Evolutionary conservation across 2,113 vertebrate species (phyloP), one percentile per base, ranked within the genome.

Genomic region (Scophthalmus maximus): DNA sequence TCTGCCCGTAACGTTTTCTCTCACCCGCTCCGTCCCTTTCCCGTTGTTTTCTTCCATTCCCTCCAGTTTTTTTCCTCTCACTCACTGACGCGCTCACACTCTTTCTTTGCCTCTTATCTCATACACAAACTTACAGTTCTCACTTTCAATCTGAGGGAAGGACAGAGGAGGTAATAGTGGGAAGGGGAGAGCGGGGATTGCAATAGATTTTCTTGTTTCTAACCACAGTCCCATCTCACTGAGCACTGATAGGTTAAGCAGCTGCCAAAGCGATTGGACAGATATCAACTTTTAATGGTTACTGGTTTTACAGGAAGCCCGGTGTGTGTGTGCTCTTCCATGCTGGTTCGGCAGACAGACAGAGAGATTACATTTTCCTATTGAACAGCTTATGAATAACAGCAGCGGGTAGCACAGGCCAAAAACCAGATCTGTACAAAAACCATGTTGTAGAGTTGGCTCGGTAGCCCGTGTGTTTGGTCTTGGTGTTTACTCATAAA

Each of bases 121-220:
- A 26, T 36, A 38, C 57, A 40, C 66, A 60, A 18, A 14, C 57
- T 47, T 51, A 47, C 53, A 70, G 46, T 79, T 76, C 68, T 88
- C 74, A 75, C 79, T 72, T 87, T 67, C 84, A 90, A 78, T 90
- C 86, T 81, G 62, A 22, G 22, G 60, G 82, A 50, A 51, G 81
- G 76, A 88, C 90, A 87, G 87, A 86, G 84, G 83, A 74, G 71
- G 87, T 88, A 84, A 88, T 87, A 86, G 79, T 44, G 44, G 66
- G 66, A 86, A 87, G 72, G 86, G 92, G 94, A 92, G 86, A 68
- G 76, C 64, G 76, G 73, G 83, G 79, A 92, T 92, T 81, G 86
- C 85, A 89, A 92, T 92, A 82, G 88, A 81, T 25, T 25, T 50
- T 50, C 86, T 86, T 90, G 83, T 76, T 87, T 76, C 58, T 22